Conservation (phyloP, 2,113 vertebrate genomes). For the Pyrgilauda ruficollis region DNA sequence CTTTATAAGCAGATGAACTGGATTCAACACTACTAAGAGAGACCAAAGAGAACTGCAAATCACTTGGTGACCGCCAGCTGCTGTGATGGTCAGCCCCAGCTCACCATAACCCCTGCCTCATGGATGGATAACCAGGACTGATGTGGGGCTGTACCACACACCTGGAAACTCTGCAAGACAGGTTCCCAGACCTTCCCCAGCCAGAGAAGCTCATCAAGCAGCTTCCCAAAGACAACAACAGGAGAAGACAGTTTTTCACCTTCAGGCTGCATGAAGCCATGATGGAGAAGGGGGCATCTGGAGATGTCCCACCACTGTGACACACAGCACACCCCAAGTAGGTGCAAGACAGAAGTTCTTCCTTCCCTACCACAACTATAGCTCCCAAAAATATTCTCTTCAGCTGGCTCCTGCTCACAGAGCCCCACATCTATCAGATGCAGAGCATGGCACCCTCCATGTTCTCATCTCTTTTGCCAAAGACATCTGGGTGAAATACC, state of each 20-base stretch:
- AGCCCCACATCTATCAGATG: not conserved
- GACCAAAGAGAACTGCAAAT: not conserved
- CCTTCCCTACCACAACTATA: not conserved
- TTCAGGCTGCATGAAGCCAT: not conserved
- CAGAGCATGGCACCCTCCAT: not conserved
- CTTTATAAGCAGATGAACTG: not conserved
- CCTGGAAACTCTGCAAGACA: not conserved
- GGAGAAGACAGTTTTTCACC: not conserved
- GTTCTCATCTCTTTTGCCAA: not conserved
- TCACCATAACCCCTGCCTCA: not conserved
- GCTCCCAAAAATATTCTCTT: not conserved
- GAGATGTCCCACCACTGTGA: not conserved
- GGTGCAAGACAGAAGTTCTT: not conserved
- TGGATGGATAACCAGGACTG: rapidly evolving
- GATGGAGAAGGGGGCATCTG: not conserved
- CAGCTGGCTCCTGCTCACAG: not conserved
- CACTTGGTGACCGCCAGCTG: not conserved
- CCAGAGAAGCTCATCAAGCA: not conserved
- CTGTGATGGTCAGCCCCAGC: rapidly evolving
- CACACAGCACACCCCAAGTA: not conserved
- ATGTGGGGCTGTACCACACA: not conserved
- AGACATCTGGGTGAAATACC: not conserved
- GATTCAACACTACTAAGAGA: not conserved
- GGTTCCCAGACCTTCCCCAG: not conserved
- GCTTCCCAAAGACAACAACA: not conserved